Conservation (phyloP, 2,888 invertebrate species). For the Drosophila picticornis region DNA sequence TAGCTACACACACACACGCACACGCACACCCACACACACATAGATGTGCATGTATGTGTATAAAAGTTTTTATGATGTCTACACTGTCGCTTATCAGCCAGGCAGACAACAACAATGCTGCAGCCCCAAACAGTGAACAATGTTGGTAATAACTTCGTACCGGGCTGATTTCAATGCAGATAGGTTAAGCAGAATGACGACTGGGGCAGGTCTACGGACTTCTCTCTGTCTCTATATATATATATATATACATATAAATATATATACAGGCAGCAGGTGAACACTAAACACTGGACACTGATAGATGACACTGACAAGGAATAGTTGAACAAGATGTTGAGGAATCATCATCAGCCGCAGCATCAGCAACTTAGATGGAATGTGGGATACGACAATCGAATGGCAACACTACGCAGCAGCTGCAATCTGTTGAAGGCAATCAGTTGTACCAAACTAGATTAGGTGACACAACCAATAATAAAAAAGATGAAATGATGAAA, state of each 20-base stretch:
- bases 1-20: conserved; percentile 31
- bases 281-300: conserved; percentile 49
- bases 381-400: conserved; percentile 9
- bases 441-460: conserved; percentile 21
- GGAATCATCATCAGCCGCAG: not conserved
- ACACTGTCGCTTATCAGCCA: conserved; percentile 72
- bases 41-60: conserved; percentile 9
- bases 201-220: conserved; percentile 46
- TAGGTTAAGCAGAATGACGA: conserved; percentile 57
- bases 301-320: conserved; percentile 57
- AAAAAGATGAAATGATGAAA: too few species aligned
- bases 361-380: conserved; percentile 14
- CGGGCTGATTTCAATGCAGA: conserved; percentile 61
- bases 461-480: conserved; percentile 33
- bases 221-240: not conserved
- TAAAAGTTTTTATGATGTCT: conserved; percentile 74
- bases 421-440: conserved; percentile 46
- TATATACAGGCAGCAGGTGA: conserved; percentile 39
- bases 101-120: conserved; percentile 28
- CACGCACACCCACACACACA: not conserved
- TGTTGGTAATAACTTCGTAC: conserved; percentile 47
- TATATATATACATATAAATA: not conserved
- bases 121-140: conserved; percentile 37
- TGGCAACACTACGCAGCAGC: conserved; percentile 33
- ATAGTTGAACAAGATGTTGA: conserved; percentile 31